phyloP scores from a whole-genome alignment of 2,888 invertebrate species.

The Augiades crinisus region DNA sequence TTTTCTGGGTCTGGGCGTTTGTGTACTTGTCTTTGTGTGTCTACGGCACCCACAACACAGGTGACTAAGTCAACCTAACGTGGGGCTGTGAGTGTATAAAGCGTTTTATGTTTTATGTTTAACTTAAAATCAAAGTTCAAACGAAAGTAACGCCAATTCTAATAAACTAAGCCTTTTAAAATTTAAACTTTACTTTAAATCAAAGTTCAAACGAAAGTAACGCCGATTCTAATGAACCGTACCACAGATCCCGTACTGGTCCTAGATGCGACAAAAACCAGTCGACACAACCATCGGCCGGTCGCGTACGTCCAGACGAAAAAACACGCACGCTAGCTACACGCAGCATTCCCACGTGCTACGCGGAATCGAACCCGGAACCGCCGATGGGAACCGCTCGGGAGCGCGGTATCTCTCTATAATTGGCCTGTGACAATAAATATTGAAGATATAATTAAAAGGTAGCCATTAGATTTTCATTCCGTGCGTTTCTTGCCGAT shows the following conservation, averaged over 20 bases:
- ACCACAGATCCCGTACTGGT: not conserved
- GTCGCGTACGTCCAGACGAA: conserved; percentile 34
- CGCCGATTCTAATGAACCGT: conserved; percentile 32
- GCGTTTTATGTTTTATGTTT: too few species aligned
- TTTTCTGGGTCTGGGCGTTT: too few species aligned
- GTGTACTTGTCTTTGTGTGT: too few species aligned
- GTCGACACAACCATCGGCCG: conserved; percentile 31
- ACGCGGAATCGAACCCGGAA: conserved; percentile 75
- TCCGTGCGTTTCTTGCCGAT: conserved; percentile 31
- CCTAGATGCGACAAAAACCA: conserved; percentile 29
- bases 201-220: conserved; percentile 23
- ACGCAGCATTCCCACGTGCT: conserved; percentile 75
- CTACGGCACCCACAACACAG: too few species aligned
- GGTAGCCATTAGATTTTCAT: conserved; percentile 11
- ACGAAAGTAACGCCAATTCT: conserved; percentile 27
- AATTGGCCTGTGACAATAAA: conserved; percentile 40
- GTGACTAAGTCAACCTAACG: too few species aligned
- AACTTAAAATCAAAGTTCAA: conserved; percentile 16
- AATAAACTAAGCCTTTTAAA: too few species aligned
- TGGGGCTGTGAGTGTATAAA: too few species aligned
- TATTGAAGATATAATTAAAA: conserved; percentile 33
- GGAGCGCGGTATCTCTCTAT: conserved; percentile 48
- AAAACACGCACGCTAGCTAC: conserved; percentile 51
- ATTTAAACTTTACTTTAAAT: too few species aligned
- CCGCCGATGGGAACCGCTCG: conserved; percentile 63